Evolutionary conservation across 2,888 invertebrate species (phyloP).

Genomic region (Polydrusus tereticollis): DNA sequence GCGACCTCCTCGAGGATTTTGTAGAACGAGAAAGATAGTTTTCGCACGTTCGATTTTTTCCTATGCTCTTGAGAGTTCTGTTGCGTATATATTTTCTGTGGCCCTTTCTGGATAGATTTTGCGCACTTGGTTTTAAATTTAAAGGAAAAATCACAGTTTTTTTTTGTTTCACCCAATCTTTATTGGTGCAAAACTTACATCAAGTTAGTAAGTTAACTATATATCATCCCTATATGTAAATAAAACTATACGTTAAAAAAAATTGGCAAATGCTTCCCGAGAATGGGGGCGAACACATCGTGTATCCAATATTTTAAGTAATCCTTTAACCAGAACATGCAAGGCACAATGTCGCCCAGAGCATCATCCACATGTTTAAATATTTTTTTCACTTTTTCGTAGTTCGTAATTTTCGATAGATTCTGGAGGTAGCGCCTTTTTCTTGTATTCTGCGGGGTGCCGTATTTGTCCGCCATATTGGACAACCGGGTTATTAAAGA

Average conservation of each 20-base stretch:
- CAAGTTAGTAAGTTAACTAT: no score
- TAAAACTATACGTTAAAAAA: not conserved
- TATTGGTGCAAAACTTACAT: no score
- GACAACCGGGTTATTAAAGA: not conserved
- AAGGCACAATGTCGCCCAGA: not conserved
- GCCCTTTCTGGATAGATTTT: no score
- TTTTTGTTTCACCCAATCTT: no score
- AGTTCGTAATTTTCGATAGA: not conserved
- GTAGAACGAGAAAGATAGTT: no score
- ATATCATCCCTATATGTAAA: not conserved
- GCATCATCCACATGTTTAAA: not conserved
- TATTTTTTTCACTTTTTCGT: not conserved
- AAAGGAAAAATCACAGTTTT: no score
- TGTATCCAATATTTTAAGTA: conserved; percentile 18
- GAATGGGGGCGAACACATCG: not conserved
- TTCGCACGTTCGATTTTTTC: no score
- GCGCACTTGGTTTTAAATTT: no score
- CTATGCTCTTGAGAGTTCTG: no score
- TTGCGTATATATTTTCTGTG: no score
- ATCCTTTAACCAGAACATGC: conserved; percentile 1
- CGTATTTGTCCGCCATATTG: conserved; percentile 4
- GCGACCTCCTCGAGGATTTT: no score
- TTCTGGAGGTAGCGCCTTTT: not conserved
- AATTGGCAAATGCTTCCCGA: not conserved
- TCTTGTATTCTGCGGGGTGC: not conserved